phyloP scores from a whole-genome alignment of 2,888 invertebrate species.

The Bhutanitis thaidina region DNA sequence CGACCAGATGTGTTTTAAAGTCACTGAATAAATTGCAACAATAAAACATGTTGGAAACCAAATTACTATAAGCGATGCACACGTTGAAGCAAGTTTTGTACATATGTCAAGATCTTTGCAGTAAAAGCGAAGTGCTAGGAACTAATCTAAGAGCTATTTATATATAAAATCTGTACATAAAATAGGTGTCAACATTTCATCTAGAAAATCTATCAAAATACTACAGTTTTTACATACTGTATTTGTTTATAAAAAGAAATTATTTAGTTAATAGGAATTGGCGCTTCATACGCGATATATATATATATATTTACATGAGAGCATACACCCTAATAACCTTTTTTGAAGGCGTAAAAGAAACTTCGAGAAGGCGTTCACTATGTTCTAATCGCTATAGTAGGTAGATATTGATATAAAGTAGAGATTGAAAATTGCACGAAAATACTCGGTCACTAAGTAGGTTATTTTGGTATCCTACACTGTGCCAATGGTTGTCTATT shows the following conservation, averaged over 20 bases:
- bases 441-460: constrained; percentile 8
- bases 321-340: neutral
- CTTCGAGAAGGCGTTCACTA: neutral
- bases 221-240: neutral
- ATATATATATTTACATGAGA: constrained; percentile 11
- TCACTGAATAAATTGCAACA: constrained; percentile 9
- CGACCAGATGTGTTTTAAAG: neutral
- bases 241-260: neutral
- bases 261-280: no score
- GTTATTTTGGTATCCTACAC: constrained; percentile 8
- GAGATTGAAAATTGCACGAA: constrained; percentile 7
- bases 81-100: constrained; percentile 18
- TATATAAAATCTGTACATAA: neutral
- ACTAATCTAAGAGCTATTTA: constrained; percentile 11
- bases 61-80: constrained; percentile 18
- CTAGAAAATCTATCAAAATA: neutral
- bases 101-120: constrained; percentile 15
- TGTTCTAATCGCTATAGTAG: constrained; percentile 24
- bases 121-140: constrained; percentile 7
- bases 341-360: constrained; percentile 4
- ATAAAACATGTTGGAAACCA: constrained; percentile 6
- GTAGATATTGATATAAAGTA: constrained; percentile 8
- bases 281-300: no score
- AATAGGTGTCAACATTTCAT: constrained; percentile 1
- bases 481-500: constrained; percentile 11